Evolutionary conservation across 2,888 invertebrate species (phyloP), one percentile per base, ranked within the genome.

Genomic region (Cheilosia impressa): DNA sequence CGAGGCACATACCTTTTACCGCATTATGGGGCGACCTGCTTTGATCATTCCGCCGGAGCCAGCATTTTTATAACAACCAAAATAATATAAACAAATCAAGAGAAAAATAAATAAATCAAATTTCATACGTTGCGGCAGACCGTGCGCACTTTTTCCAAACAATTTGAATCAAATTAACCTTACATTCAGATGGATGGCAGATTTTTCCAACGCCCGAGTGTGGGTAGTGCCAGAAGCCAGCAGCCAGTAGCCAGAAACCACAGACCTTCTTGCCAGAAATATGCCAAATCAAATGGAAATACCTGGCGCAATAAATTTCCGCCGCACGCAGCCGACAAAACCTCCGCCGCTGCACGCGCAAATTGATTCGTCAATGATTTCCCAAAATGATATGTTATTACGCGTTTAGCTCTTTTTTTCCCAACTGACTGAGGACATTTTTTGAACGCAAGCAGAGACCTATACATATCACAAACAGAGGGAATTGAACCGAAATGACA

Each of bases 241-340:
- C 45, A 27, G 27, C 15, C 45, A 34, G 10, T 10, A 22, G 10
- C 22, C 15, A 34, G 4, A 52, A 55, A 45, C 53, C 73, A 7
- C 53, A 73, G 55, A 63, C 63, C 62, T 55, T 31, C 22, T 1
- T n/a, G 13, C n/a, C 10, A 73, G 47, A 68, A 69, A 76, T 58
- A 38, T 13, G 38, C 22, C 41, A 66, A 76, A 66, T 76, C 65
- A 76, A 76, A 77, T 77, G 60, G 52, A 77, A 77, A 77, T 60
- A 45, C 34, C 24, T 69, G 53, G 27, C 22, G 27, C 45, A 53
- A 77, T 77, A 62, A 60, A 68, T 77, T 47, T 68, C 53, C 60
- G 60, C 47, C 53, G 52, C 66, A 60, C 68, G 68, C 41, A 60
- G 19, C 52, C 66, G 47, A 47, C 65, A 47, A 75, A 55, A 52